Conservation (phyloP, 2,113 vertebrate genomes). For the Osmerus eperlanus region DNA sequence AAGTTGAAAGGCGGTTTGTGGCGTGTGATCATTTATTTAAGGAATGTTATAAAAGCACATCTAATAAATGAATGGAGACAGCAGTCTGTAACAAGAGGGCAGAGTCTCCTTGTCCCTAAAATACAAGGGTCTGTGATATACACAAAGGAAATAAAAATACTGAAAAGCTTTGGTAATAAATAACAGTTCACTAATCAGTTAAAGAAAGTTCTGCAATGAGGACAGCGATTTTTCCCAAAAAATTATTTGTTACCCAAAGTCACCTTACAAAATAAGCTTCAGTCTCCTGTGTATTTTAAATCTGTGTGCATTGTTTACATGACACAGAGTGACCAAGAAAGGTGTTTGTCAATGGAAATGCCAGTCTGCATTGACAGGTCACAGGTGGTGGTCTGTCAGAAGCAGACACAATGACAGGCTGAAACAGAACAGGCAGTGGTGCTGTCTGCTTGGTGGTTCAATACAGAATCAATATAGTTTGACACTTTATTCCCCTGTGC, state of each 20-base stretch:
- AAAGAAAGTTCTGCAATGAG: no score
- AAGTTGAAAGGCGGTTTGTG: slow-evolving; percentile 4
- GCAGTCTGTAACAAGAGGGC: neutral
- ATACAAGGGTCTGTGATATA: neutral
- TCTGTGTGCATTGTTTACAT: no score
- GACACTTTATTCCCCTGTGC: neutral
- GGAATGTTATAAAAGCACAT: neutral
- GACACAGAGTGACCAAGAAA: no score
- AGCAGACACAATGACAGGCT: neutral
- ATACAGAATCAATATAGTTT: neutral
- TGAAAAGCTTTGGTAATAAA: neutral
- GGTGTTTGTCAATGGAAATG: slow-evolving; percentile 2
- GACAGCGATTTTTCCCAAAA: no score
- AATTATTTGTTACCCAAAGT: no score
- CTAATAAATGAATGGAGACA: slow-evolving; percentile 4
- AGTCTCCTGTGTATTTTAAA: no score
- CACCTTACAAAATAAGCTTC: no score
- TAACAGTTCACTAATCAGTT: no score
- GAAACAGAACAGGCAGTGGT: neutral
- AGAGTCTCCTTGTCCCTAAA: neutral
- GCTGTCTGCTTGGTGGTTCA: neutral
- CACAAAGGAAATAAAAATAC: neutral
- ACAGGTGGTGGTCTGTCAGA: slow-evolving; percentile 3
- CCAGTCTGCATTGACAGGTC: neutral
- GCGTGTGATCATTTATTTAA: slow-evolving; percentile 19